Evolutionary conservation across 1,140 invertebrate genomes (phyloP).

Genomic region (Lepidurus apus): DNA sequence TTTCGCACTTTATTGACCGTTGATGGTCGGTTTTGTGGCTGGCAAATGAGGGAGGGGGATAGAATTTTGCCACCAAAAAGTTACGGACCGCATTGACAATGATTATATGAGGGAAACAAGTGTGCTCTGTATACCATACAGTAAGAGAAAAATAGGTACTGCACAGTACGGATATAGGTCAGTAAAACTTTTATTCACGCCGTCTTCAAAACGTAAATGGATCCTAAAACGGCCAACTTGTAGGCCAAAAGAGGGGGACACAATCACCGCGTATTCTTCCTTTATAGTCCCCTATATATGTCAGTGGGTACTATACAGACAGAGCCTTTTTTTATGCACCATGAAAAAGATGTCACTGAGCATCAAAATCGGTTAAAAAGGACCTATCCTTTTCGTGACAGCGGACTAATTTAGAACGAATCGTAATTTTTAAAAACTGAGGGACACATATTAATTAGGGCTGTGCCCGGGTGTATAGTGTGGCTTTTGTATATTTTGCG

Average conservation of each 20-base stretch:
- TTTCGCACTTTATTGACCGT: slow-evolving; percentile 19
- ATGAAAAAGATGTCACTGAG: neutral
- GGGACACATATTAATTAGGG: neutral
- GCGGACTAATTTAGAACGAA: neutral
- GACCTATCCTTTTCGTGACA: neutral
- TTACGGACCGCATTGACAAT: slow-evolving; percentile 17
- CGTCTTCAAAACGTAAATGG: neutral
- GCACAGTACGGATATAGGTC: neutral
- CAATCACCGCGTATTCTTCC: neutral
- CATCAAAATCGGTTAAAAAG: neutral
- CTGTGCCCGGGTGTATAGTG: neutral
- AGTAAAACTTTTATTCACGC: neutral
- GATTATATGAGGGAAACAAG: neutral
- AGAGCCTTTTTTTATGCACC: too few species aligned
- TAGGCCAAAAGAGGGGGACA: neutral
- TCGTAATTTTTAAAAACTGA: neutral
- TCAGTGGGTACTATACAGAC: neutral
- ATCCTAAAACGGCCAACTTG: neutral
- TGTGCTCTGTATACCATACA: neutral
- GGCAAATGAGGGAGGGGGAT: neutral
- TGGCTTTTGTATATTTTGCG: neutral
- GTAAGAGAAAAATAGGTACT: neutral
- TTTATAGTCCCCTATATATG: slow-evolving; percentile 11
- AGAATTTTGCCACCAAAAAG: neutral
- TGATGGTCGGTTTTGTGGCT: slow-evolving; percentile 18